These are phyloP conservation scores for Misgurnus mizolepis DNA, from an alignment of 2,113 vertebrate species.

Conservation along the genomic window DNA sequence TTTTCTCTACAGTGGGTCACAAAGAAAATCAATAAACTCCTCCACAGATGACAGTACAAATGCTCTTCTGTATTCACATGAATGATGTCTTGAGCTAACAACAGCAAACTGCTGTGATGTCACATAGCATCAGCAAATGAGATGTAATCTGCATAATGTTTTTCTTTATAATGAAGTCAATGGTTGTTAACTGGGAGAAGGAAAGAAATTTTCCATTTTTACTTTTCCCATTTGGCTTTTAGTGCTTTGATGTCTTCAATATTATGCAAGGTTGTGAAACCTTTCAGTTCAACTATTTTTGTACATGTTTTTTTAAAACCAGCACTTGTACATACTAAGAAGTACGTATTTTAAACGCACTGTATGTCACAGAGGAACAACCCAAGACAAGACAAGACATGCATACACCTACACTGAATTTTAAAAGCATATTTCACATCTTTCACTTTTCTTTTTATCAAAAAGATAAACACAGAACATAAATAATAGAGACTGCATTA, in stretches of 20 bases:
- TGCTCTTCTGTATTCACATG: conserved; percentile 18
- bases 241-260: conserved; percentile 4
- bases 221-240: background rate
- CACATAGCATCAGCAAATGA: background rate
- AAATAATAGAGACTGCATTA: background rate
- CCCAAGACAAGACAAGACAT: too few species aligned
- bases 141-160: too few species aligned
- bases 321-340: too few species aligned
- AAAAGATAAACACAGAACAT: background rate
- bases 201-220: too few species aligned
- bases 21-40: conserved; percentile 27
- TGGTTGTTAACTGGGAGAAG: too few species aligned
- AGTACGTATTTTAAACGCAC: too few species aligned
- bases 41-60: conserved; percentile 14
- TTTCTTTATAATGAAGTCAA: too few species aligned
- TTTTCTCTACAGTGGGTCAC: background rate
- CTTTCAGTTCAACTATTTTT: too few species aligned
- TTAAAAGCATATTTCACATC: background rate
- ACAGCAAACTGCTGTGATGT: background rate
- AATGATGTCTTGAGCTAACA: conserved; percentile 1
- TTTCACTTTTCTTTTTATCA: background rate
- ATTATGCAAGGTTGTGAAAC: too few species aligned
- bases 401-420: conserved; percentile 15
- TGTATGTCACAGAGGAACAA: too few species aligned
- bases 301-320: too few species aligned